Evolutionary conservation across 2,113 vertebrate genomes (phyloP), one percentile per base, ranked within the genome.

Genomic region (Notarius quadriscutis): DNA sequence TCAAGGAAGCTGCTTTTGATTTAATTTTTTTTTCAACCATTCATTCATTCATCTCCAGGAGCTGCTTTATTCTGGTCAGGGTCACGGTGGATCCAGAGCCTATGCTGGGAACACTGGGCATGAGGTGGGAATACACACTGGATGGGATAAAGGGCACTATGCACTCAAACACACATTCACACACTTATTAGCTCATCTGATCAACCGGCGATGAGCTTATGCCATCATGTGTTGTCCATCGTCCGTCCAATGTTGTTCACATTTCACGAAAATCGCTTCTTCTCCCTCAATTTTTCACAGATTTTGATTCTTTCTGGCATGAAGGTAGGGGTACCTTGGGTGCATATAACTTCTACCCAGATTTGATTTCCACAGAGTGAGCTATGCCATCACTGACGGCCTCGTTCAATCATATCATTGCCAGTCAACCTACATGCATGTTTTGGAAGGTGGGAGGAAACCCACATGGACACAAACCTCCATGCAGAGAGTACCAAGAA

Each of bases 1-100:
- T 93, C 69, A 87, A 91, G 67, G 87, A 90, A n/a, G 80, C 25
- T 60, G 84, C 78, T 88, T 78, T 90, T 75, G 84, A 63, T 89
- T 92, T 87, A 55, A 27, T 84, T 92, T 93, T 91, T 91, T 92
- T 51, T 41, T 41, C 74, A 25, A 12, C 1, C 27, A 58, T 34
- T 78, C 15, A 18, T 57, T 80, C 53, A 80, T 80, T 20, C 15
- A 57, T 80, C 53, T 27, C 27, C 17, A 58, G n/a, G 27, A 58
- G 8, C 15, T 60, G 57, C 17, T 81, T 81, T 81, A 34, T 62
- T 60, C 4, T 81, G 51, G 7, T 80, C 53, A 60, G n/a, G 30
- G 27, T 57, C 14, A 30, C 12, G 12, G 48, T 51, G 41, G 20
- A 75, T 51, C 72, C 5, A 10, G 20, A 51, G 20, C 48, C 48